A percentile compares a stretch with the other conserved stretches of the same genome.
phyloP scores from a whole-genome alignment of 2,888 invertebrate species.

The Dryococelus australis region DNA sequence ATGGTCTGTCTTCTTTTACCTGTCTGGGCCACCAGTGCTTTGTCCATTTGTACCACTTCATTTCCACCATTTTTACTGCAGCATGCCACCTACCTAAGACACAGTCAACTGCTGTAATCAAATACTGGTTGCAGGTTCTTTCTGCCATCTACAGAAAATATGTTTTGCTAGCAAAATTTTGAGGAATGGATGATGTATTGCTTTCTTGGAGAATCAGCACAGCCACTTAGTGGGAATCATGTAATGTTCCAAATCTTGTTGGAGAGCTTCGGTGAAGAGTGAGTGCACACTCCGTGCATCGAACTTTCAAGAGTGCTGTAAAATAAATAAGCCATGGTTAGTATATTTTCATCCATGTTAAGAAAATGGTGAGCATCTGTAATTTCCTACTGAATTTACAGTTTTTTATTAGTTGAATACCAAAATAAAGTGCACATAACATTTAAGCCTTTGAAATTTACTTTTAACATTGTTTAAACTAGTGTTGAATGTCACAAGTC shows the following conservation, averaged over 20 bases:
- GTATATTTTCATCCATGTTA: background rate
- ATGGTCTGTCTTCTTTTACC: background rate
- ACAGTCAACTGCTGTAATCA: background rate
- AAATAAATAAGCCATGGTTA: background rate
- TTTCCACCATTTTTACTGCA: background rate
- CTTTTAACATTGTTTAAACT: too few relatives aligned
- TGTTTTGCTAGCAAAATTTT: background rate
- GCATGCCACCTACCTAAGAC: background rate
- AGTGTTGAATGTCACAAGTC: too few relatives aligned
- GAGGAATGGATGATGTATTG: background rate
- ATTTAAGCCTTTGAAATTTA: too few relatives aligned
- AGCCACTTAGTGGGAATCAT: background rate
- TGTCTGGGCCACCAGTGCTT: background rate
- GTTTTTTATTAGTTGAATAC: background rate
- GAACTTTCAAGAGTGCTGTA: background rate
- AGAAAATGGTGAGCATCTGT: background rate
- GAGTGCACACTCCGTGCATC: background rate
- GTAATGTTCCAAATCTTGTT: background rate
- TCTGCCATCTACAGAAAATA: background rate
- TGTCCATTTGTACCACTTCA: background rate
- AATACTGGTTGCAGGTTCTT: background rate
- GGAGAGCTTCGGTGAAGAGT: background rate
- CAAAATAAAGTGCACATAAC: too few relatives aligned
- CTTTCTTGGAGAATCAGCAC: background rate
- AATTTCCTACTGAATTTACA: background rate